Evolutionary conservation across 2,113 vertebrate species (phyloP).

Genomic region (Paramisgurnus dabryanus): DNA sequence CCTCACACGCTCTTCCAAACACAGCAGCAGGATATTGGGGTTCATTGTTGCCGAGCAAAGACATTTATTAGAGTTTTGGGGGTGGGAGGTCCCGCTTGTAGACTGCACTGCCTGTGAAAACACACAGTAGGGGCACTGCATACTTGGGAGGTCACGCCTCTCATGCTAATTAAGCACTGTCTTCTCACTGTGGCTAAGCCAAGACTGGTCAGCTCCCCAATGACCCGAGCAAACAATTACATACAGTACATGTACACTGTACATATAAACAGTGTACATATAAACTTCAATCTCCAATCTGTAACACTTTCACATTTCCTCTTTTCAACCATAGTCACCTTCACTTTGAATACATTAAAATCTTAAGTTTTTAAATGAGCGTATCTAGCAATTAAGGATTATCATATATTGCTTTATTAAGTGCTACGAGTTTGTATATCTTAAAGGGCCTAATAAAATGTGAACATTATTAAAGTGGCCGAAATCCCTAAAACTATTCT

Average conservation of each 20-base stretch:
- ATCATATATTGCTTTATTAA: not conserved
- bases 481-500: too few species aligned
- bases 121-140: conserved; percentile 54
- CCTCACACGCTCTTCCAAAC: conserved; percentile 25
- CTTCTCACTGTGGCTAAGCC: conserved; percentile 24
- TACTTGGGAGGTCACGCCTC: conserved; percentile 51
- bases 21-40: conserved; percentile 55
- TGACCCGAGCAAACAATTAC: conserved; percentile 19
- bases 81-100: conserved; percentile 24
- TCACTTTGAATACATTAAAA: not conserved
- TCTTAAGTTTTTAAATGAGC: not conserved
- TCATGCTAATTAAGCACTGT: conserved; percentile 56
- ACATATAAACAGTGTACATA: not conserved
- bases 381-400: not conserved
- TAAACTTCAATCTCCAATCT: not conserved
- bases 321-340: not conserved
- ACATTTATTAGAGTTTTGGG: conserved; percentile 59
- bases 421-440: not conserved
- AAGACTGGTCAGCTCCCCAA: conserved; percentile 6
- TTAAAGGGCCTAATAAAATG: not conserved
- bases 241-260: not conserved
- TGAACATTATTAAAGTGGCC: not conserved
- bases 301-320: not conserved
- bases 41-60: conserved; percentile 57
- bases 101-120: conserved; percentile 52